Percentiles rank a stretch among this genome's conserved stretches.
These are phyloP conservation scores for Premnoplex brunnescens DNA, from an alignment of 2,797 vertebrate species.

Conservation along the genomic window DNA sequence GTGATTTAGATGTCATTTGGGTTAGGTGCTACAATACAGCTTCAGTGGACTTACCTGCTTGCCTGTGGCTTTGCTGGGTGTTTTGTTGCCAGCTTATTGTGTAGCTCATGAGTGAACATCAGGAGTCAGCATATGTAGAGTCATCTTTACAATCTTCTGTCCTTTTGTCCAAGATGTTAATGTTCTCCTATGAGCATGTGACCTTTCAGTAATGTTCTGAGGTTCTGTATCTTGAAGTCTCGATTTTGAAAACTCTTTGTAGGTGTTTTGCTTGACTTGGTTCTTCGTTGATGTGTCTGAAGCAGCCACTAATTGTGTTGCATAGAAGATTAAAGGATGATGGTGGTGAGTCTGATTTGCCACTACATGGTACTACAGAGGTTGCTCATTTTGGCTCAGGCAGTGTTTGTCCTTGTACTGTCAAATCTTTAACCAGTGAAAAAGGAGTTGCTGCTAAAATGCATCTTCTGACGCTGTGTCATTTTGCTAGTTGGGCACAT, in stretches of 20 bases:
- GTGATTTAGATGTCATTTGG: background rate
- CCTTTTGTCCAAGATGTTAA: background rate
- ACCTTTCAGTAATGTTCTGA: background rate
- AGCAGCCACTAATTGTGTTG: background rate
- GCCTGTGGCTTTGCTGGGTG: background rate
- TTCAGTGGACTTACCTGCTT: background rate
- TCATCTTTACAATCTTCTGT: fast-evolving
- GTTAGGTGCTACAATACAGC: background rate
- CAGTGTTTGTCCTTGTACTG: background rate
- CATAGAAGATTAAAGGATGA: background rate
- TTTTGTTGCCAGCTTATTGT: background rate
- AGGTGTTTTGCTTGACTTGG: background rate
- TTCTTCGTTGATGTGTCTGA: background rate
- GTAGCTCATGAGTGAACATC: background rate
- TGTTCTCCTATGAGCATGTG: fast-evolving
- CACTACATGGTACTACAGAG: fast-evolving
- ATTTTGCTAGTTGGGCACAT: background rate
- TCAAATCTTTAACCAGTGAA: background rate
- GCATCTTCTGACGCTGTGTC: fast-evolving
- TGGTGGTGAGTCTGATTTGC: background rate
- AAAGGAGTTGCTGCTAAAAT: background rate
- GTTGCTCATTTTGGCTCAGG: background rate
- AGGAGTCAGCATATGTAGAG: background rate
- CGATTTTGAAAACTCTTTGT: background rate
- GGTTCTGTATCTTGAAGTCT: background rate